Percentiles rank a stretch among this genome's conserved stretches.
phyloP scores from a whole-genome alignment of 2,888 invertebrate genomes.

The Trichopoda pennipes region DNA sequence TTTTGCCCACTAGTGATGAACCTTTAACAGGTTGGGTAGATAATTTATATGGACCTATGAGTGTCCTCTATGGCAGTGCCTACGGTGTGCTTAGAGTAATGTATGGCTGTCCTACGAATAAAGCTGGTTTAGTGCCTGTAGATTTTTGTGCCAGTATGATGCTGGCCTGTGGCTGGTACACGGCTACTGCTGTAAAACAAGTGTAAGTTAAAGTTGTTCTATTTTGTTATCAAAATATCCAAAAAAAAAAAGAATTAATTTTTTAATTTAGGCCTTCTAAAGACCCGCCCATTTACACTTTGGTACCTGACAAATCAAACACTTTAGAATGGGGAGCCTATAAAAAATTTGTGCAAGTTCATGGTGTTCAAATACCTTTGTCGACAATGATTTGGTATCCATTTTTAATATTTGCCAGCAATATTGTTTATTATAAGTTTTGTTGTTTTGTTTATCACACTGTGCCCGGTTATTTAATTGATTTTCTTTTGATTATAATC shows the following conservation, averaged over 20 bases:
- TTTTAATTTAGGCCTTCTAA: slow-evolving; percentile 44
- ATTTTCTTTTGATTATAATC: slow-evolving; percentile 77
- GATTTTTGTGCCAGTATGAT: slow-evolving; percentile 81
- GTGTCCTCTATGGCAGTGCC: slow-evolving; percentile 81
- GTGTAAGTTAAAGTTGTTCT: slow-evolving; percentile 38
- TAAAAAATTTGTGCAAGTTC: slow-evolving; percentile 71
- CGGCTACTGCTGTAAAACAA: slow-evolving; percentile 73
- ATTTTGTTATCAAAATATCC: too few species aligned
- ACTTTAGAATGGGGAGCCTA: slow-evolving; percentile 91
- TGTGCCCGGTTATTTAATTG: slow-evolving; percentile 84
- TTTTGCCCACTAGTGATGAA: slow-evolving; percentile 81
- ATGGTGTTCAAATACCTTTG: slow-evolving; percentile 83
- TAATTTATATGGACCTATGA: slow-evolving; percentile 84
- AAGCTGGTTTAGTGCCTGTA: slow-evolving; percentile 81
- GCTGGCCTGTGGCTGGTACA: slow-evolving; percentile 81
- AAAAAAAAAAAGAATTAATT: too few species aligned
- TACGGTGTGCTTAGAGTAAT: slow-evolving; percentile 83
- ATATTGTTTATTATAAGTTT: slow-evolving; percentile 79
- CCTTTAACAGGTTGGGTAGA: slow-evolving; percentile 86
- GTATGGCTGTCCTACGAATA: slow-evolving; percentile 74
- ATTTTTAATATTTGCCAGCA: slow-evolving; percentile 81
- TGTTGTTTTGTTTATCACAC: slow-evolving; percentile 84
- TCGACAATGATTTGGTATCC: slow-evolving; percentile 87
- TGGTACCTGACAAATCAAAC: slow-evolving; percentile 90
- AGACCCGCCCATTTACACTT: slow-evolving; percentile 85